Conservation (phyloP, 2,113 vertebrate genomes). For the Passer montanus region DNA sequence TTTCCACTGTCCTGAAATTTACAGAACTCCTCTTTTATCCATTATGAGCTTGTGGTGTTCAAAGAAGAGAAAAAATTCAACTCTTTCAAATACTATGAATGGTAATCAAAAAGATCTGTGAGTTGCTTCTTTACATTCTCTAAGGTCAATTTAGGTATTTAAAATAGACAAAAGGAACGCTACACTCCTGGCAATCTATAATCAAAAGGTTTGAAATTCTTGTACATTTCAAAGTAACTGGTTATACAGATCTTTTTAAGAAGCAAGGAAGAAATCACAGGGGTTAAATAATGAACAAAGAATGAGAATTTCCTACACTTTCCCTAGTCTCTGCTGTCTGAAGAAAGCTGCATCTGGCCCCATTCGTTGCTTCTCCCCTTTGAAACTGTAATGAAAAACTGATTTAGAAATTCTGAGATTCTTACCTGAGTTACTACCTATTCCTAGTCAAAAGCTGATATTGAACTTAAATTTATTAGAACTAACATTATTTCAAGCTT, state of each 20-base stretch:
- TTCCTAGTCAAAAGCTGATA: background rate
- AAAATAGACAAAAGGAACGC: background rate
- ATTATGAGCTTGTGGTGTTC: slow-evolving; percentile 14
- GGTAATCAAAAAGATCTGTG: background rate
- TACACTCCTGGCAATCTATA: background rate
- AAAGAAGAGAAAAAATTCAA: slow-evolving; percentile 50
- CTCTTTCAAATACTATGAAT: background rate
- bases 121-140: background rate
- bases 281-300: background rate
- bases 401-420: background rate
- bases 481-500: background rate
- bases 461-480: background rate
- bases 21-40: background rate
- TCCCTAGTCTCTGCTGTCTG: background rate
- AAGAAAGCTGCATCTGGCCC: background rate
- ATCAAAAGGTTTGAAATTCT: background rate
- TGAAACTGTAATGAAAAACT: background rate
- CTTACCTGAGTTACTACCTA: background rate
- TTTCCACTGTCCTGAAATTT: background rate
- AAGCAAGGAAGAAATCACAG: background rate
- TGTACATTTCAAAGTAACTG: background rate
- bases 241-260: background rate
- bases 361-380: background rate
- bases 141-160: background rate
- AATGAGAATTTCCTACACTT: background rate